Conservation (phyloP, 2,113 vertebrate genomes). For the Gadus macrocephalus region DNA sequence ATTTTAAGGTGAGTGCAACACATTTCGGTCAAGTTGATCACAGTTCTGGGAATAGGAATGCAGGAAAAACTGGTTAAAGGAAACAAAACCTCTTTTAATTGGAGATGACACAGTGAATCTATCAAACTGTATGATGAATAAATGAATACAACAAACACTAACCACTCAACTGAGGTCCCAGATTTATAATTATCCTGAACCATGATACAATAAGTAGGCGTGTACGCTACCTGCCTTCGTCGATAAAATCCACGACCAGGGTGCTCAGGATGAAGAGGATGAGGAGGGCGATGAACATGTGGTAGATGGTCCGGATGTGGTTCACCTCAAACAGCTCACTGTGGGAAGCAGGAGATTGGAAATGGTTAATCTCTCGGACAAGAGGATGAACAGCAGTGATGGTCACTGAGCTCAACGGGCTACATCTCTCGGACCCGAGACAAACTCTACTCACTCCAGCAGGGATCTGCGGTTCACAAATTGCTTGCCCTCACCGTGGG, state of each 20-base stretch:
- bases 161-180: no score
- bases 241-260: slow-evolving; percentile 89
- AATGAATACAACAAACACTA: no score
- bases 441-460: slow-evolving; percentile 81
- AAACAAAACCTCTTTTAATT: no score
- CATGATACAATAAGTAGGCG: no score
- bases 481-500: slow-evolving; percentile 84
- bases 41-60: no score
- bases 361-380: neutral
- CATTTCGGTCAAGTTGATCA: no score
- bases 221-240: slow-evolving; percentile 86
- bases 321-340: slow-evolving; percentile 97
- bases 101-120: no score
- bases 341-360: slow-evolving; percentile 12
- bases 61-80: no score
- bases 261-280: slow-evolving; percentile 95
- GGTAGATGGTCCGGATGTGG: slow-evolving; percentile 96
- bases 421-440: no score
- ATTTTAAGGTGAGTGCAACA: no score
- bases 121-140: no score
- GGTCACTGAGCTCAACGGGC: neutral
- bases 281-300: slow-evolving; percentile 97
- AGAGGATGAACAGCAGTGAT: neutral
- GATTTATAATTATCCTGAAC: no score
- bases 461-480: slow-evolving; percentile 85